Base-by-base conservation (phyloP, 1,140 invertebrate species). In the Sminthurides bifidus region DNA sequence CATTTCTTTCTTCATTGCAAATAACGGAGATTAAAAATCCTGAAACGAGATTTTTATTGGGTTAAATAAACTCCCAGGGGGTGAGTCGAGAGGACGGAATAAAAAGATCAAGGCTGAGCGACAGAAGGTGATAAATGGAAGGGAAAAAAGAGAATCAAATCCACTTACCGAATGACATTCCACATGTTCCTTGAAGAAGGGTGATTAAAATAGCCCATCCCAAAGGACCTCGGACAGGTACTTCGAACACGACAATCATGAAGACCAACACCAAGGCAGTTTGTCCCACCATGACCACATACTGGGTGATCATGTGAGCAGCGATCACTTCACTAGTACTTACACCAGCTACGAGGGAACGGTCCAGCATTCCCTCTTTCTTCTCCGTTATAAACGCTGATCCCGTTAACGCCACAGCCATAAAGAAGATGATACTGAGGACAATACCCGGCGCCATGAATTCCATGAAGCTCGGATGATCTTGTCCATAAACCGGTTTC, bases 361-460 rank as follows among this genome's bases (percentile, higher is more conserved):
- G 74, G 69, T 93, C 88, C 61, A 92, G 67, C n/a, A 92, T 72
- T 23, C 90, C 90, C 72, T 92, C 88, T 60, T 88, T 92, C 60
- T 87, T 78, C 69, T 96, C 92, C 53, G 92, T 82, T 43, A 96
- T 85, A 68, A 96, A 80, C 1, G 85, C 83, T 14, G 92, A 85
- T 2, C 90, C 90, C 14, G 91, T 95, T 48, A 95, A 70, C n/a
- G 90, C 90, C 15, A 93, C 88, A 21, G 92, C 89, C 73, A 94
- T 78, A 77, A 95, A 93, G 75, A 92, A 95, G 1, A 92, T 87
- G 66, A 94, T 93, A n/a, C 89, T 92, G 75, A 75, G 67, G 40
- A 66, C 64, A 65, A 61, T 59, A 57, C 58, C 26, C 92, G 92
- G 91, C 27, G 91, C 90, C 59, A 93, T 92, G 71, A 95, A 96